Base-by-base conservation (phyloP, 2,888 invertebrate species). In the Pyrrhia umbra region DNA sequence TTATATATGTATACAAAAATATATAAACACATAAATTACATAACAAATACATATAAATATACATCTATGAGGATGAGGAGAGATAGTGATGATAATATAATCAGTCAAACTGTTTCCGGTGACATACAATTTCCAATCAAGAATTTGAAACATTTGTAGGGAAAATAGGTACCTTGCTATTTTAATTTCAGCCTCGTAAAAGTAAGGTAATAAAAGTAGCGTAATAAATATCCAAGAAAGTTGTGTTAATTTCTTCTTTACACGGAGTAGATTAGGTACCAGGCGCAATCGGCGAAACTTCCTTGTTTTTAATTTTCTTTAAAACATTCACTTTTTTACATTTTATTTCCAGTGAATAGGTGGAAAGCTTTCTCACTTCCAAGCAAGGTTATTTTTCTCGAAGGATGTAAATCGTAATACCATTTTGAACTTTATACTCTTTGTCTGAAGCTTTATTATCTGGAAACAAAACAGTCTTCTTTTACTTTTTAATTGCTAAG, bases 221-320 rank as follows among this genome's bases (percentile, higher is more conserved):
- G 92, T 90, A 93, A 94, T 95, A 94, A 94, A 95, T 95, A 95
- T 93, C 92, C 92, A 87, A 88, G 92, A 91, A 93, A 94, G 93
- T 94, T 93, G 92, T 92, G 94, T 94, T 93, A 94, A 94, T 94
- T 94, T 94, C 93, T 92, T 92, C 90, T 92, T 93, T 92, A 92
- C 91, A 93, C 92, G 93, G 86, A 91, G 90, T 87, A 92, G 93
- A 94, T 94, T 92, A 87, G 83, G 87, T 84, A 91, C 88, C 89
- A 85, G 91, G 90, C 92, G 88, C 93, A 90, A 94, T 94, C 91
- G 92, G 90, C 85, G 88, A 89, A 93, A 93, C 92, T 94, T 94
- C 91, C 93, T 88, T 92, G 91, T 94, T 93, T 94, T 95, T 93
- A 94, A 94, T 94, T 95, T 95, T 94, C 93, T 94, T 94, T 92